Conservation (phyloP, 2,797 vertebrate species). For the Chelonia mydas region DNA sequence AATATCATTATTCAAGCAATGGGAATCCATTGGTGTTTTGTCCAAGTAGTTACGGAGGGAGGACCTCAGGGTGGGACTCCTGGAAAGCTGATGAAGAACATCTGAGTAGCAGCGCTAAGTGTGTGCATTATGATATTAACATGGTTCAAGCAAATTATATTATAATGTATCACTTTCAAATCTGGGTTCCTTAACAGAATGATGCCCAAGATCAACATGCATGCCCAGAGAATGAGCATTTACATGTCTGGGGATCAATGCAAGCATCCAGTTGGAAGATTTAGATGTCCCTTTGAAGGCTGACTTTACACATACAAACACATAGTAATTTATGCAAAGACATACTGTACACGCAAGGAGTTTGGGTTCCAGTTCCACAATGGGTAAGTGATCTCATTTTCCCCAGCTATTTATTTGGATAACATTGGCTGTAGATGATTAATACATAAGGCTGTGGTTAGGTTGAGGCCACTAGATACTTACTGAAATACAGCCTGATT, state of each 20-base stretch:
- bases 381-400: neutral
- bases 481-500: slow-evolving; percentile 26
- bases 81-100: neutral
- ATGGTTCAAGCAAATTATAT: neutral
- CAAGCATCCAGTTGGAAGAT: neutral
- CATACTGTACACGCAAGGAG: accelerated
- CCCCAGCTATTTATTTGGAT: slow-evolving; percentile 5
- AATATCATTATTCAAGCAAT: accelerated
- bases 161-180: accelerated
- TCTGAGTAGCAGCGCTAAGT: neutral
- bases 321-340: accelerated
- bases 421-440: slow-evolving; percentile 21
- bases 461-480: slow-evolving; percentile 16
- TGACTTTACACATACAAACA: accelerated
- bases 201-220: neutral
- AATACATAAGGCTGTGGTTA: neutral
- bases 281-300: neutral
- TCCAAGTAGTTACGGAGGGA: accelerated
- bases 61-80: accelerated
- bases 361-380: neutral
- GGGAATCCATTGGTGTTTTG: neutral
- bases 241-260: neutral
- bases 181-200: accelerated
- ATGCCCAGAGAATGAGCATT: neutral
- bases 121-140: accelerated